Evolutionary conservation across 2,797 vertebrate genomes (phyloP).

Genomic region (Clarias pachynema): DNA sequence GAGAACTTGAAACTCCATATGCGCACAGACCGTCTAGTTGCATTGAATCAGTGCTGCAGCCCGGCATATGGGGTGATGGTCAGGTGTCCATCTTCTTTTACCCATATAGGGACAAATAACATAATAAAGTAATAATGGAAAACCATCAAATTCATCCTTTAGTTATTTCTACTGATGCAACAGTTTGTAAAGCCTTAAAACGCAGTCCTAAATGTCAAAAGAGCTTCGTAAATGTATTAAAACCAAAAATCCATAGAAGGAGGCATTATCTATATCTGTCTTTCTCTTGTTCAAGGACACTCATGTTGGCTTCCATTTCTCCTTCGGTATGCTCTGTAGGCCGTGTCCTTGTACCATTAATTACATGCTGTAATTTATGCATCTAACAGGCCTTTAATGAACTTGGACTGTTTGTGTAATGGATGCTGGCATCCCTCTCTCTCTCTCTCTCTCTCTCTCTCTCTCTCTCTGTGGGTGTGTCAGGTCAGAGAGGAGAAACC

Average conservation of each 20-base stretch:
- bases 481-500: constrained; percentile 57
- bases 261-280: not conserved
- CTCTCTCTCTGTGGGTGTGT: constrained; percentile 60
- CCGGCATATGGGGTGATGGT: too few species aligned
- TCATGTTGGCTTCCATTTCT: constrained; percentile 66
- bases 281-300: constrained; percentile 69
- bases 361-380: constrained; percentile 74
- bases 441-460: constrained; percentile 36
- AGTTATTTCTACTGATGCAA: not conserved
- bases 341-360: constrained; percentile 73
- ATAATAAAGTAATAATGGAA: not conserved
- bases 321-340: constrained; percentile 70
- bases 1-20: too few species aligned
- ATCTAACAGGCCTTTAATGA: constrained; percentile 75
- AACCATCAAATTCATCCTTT: constrained; percentile 8
- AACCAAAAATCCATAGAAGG: constrained; percentile 18
- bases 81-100: too few species aligned
- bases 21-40: too few species aligned
- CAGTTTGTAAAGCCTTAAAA: constrained; percentile 4
- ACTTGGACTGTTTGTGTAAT: constrained; percentile 71
- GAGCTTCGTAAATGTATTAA: constrained; percentile 26
- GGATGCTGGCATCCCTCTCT: constrained; percentile 52
- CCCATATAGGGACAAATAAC: too few species aligned
- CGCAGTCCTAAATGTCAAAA: not conserved
- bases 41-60: too few species aligned